phyloP scores from a whole-genome alignment of 2,888 invertebrate genomes.

The Alsophila aescularia region DNA sequence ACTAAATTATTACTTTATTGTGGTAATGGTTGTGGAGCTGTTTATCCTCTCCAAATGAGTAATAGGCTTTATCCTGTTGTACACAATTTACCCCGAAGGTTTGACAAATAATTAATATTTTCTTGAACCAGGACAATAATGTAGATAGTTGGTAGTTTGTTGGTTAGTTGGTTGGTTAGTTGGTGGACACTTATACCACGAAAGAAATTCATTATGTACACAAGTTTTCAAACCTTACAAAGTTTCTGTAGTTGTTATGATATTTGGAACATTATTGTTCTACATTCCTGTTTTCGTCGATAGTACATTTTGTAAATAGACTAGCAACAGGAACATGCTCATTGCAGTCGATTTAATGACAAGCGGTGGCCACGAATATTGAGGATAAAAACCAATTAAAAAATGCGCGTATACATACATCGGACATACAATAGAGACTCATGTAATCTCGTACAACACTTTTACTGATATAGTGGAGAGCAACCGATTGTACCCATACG shows the following conservation, averaged over 20 bases:
- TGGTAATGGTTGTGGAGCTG: no score
- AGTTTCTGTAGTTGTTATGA: not conserved
- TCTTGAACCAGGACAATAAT: no score
- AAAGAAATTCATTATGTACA: not conserved
- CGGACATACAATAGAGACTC: conserved; percentile 4
- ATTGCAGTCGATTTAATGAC: conserved; percentile 36
- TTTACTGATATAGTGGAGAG: conserved; percentile 8
- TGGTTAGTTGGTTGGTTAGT: no score
- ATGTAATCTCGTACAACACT: conserved; percentile 25
- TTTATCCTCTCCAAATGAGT: no score
- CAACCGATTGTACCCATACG: conserved; percentile 15
- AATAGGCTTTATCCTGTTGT: no score
- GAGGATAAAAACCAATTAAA: conserved; percentile 52
- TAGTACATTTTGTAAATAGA: not conserved
- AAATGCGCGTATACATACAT: conserved; percentile 47
- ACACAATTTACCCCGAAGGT: no score
- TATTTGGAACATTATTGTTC: not conserved
- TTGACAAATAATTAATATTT: no score
- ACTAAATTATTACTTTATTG: no score
- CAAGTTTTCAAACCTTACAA: not conserved
- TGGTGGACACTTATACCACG: no score
- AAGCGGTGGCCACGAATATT: conserved; percentile 41
- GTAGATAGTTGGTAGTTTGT: no score
- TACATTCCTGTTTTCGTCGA: not conserved
- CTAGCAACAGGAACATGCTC: conserved; percentile 38